These are phyloP conservation scores for Drosophila sucinea DNA, from an alignment of 1,140 invertebrate species.

Conservation along the genomic window DNA sequence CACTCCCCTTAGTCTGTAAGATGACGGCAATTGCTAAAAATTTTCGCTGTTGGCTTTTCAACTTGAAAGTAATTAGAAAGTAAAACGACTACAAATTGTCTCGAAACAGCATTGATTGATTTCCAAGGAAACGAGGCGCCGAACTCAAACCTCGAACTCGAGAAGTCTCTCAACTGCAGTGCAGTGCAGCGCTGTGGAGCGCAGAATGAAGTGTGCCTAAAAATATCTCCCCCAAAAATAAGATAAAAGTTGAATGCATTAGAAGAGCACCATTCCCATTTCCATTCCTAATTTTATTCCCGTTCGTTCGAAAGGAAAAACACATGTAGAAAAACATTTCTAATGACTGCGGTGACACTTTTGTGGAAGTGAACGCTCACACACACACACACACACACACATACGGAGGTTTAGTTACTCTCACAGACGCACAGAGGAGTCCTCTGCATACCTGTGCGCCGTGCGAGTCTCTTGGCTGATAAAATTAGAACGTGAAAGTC, in stretches of 20 bases:
- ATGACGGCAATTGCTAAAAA: background rate
- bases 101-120: constrained; percentile 72
- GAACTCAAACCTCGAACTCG: constrained; percentile 46
- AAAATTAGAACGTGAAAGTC: constrained; percentile 75
- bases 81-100: constrained; percentile 75
- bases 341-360: constrained; percentile 80
- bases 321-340: constrained; percentile 66
- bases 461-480: constrained; percentile 37
- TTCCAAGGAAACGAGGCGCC: constrained; percentile 59
- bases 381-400: constrained; percentile 14
- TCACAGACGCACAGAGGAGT: constrained; percentile 8
- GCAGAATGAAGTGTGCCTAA: constrained; percentile 39
- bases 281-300: constrained; percentile 24
- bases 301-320: constrained; percentile 47
- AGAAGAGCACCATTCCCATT: constrained; percentile 19
- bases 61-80: constrained; percentile 77
- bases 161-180: constrained; percentile 5
- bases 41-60: constrained; percentile 54
- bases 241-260: constrained; percentile 53
- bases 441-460: constrained; percentile 64
- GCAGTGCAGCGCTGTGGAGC: background rate
- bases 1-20: background rate
- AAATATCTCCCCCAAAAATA: constrained; percentile 33
- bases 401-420: background rate
- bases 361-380: constrained; percentile 59